phyloP scores from a whole-genome alignment of 35 echinoderm and acorn worm species.

The Strongylocentrotus purpuratus region DNA sequence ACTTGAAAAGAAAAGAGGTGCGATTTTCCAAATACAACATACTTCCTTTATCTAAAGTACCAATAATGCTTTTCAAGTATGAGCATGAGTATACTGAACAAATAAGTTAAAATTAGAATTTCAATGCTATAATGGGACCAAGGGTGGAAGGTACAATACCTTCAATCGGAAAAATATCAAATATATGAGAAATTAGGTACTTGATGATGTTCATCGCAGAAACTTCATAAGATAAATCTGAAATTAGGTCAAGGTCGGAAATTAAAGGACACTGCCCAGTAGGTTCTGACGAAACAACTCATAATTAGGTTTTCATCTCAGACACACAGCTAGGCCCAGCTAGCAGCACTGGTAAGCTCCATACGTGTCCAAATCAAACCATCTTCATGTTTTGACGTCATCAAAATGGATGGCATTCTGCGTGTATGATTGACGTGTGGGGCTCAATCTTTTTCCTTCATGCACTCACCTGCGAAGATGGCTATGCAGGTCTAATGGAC shows the following conservation, averaged over 20 bases:
- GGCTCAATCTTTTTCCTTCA: not conserved
- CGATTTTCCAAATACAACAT: no score
- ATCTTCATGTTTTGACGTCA: not conserved
- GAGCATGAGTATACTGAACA: no score
- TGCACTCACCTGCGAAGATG: conserved; percentile 26
- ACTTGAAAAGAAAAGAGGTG: no score
- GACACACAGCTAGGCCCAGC: not conserved
- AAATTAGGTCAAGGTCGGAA: not conserved
- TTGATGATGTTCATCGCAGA: not conserved
- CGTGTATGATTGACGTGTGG: conserved; percentile 3
- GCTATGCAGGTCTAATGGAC: not conserved
- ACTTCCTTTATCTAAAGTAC: no score
- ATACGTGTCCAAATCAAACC: not conserved
- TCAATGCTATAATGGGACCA: no score
- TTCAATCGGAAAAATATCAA: no score
- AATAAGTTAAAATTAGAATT: no score
- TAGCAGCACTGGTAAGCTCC: not conserved
- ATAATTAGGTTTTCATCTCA: not conserved
- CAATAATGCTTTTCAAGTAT: no score
- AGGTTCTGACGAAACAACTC: not conserved
- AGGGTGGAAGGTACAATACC: no score
- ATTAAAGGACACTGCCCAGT: not conserved
- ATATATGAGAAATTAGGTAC: no score
- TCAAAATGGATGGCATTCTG: not conserved
- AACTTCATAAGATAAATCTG: not conserved